Evolutionary conservation across 2,797 vertebrate genomes (phyloP).

Genomic region (Anniella stebbinsi): DNA sequence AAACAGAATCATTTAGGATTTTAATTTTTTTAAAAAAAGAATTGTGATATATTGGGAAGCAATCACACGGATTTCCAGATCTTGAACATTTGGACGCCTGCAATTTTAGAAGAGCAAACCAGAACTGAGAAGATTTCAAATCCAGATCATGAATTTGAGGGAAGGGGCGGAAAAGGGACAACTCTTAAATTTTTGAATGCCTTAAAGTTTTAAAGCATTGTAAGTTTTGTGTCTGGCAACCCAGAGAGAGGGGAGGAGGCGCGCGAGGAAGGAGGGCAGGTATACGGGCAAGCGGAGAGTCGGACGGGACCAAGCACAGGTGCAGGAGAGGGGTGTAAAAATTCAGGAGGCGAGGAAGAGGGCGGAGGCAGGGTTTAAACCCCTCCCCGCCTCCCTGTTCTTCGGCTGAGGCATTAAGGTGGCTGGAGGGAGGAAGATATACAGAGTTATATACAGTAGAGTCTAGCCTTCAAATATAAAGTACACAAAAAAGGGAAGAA

Average conservation of each 20-base stretch:
- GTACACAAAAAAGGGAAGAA: background rate
- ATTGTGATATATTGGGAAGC: background rate
- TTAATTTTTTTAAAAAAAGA: background rate
- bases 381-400: background rate
- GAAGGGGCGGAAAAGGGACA: too few species aligned
- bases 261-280: background rate
- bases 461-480: background rate
- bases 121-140: background rate
- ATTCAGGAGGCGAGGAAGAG: too few species aligned
- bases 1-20: background rate
- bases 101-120: background rate
- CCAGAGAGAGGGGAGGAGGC: background rate
- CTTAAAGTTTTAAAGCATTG: too few species aligned
- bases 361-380: background rate
- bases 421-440: background rate
- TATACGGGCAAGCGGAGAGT: rapidly evolving
- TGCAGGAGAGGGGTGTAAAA: background rate
- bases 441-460: background rate
- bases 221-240: background rate
- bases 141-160: rapidly evolving
- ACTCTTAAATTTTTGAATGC: background rate
- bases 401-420: background rate
- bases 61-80: background rate
- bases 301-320: background rate
- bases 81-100: background rate